Conservation (phyloP, 2,797 vertebrate genomes). For the Falco columbarius region DNA sequence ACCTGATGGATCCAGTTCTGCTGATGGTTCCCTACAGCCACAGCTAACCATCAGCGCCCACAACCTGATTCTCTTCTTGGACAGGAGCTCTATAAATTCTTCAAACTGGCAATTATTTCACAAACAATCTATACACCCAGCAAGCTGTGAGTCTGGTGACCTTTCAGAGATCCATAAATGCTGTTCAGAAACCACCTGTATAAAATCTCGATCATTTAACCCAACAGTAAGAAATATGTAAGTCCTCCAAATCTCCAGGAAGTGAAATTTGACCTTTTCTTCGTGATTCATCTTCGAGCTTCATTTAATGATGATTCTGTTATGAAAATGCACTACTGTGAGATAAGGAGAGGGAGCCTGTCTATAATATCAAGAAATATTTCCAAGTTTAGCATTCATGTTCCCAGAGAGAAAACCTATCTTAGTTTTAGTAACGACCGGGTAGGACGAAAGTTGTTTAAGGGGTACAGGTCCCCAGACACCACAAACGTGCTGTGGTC, state of each 20-base stretch:
- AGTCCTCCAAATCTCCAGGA: not conserved
- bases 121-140: not conserved
- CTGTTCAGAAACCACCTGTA: not conserved
- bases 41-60: not conserved
- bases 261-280: not conserved
- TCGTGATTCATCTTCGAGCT: not conserved
- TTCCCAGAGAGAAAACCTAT: not conserved
- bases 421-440: not conserved
- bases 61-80: not conserved
- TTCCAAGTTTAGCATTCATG: not conserved
- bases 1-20: not conserved
- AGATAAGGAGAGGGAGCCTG: not conserved
- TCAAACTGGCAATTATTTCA: not conserved
- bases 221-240: not conserved
- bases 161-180: not conserved
- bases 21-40: not conserved
- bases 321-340: not conserved
- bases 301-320: not conserved
- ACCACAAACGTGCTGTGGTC: not conserved
- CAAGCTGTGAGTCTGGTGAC: not conserved
- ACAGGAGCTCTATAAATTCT: not conserved
- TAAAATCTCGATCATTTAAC: not conserved
- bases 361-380: not conserved
- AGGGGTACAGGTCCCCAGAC: not conserved
- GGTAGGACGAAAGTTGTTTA: not conserved